These are phyloP conservation scores for Calypte anna DNA, from an alignment of 2,113 vertebrate genomes.

Conservation along the genomic window DNA sequence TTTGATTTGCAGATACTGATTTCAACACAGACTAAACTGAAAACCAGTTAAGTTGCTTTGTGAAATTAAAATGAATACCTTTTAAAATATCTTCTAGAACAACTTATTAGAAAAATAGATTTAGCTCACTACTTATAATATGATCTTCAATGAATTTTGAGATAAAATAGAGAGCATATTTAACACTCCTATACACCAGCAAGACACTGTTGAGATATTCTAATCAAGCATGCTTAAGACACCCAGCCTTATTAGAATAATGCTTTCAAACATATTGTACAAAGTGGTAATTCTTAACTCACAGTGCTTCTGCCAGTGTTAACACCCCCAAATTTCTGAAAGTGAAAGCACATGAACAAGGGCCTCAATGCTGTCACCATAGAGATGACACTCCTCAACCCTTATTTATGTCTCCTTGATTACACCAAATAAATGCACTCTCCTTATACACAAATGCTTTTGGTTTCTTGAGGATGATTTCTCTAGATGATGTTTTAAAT, in stretches of 20 bases:
- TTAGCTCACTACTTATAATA: neutral
- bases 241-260: neutral
- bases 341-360: neutral
- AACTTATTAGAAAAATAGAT: constrained; percentile 13
- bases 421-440: neutral
- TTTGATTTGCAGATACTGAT: constrained; percentile 21
- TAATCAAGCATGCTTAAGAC: neutral
- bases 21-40: neutral
- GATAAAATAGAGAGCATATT: neutral
- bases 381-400: constrained; percentile 1
- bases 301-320: neutral
- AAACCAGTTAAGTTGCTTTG: neutral
- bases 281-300: neutral
- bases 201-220: neutral
- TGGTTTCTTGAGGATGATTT: neutral
- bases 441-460: neutral
- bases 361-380: neutral
- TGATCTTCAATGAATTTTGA: neutral
- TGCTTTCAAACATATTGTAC: neutral
- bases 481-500: constrained; percentile 10
- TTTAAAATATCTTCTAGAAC: constrained; percentile 4
- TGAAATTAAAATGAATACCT: neutral
- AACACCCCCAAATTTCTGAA: constrained; percentile 2
- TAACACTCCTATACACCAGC: neutral
- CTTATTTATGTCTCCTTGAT: neutral